phyloP scores from a whole-genome alignment of 1,140 invertebrate genomes.

The Hormaphis cornu region DNA sequence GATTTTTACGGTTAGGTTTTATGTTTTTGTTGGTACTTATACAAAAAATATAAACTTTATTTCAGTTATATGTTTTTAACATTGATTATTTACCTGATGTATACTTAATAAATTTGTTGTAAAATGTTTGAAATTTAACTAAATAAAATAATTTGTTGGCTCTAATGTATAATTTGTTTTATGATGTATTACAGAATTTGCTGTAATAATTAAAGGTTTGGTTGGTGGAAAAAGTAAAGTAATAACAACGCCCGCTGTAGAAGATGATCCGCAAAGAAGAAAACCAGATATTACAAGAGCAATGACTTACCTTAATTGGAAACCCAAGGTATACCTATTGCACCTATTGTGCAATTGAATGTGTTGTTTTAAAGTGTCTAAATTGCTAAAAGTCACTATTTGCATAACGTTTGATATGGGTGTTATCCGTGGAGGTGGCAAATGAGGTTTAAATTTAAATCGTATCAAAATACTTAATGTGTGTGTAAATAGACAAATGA shows the following conservation, averaged over 20 bases:
- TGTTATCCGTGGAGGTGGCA: neutral
- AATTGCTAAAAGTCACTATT: neutral
- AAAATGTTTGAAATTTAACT: neutral
- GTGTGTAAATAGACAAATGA: too few species aligned
- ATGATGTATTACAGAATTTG: slow-evolving; percentile 66
- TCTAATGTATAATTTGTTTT: neutral
- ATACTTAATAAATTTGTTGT: neutral
- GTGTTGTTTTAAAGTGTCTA: neutral
- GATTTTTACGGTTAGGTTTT: too few species aligned
- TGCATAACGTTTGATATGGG: neutral
- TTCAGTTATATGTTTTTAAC: too few species aligned
- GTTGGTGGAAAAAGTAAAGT: slow-evolving; percentile 79
- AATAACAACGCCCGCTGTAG: slow-evolving; percentile 67
- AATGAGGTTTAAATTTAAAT: neutral
- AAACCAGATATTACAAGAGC: slow-evolving; percentile 88
- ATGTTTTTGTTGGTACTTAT: too few species aligned
- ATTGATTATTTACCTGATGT: neutral
- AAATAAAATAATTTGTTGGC: neutral
- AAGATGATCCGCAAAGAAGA: slow-evolving; percentile 91
- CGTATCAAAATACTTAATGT: too few species aligned
- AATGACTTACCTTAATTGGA: slow-evolving; percentile 77
- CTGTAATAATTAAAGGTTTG: slow-evolving; percentile 77
- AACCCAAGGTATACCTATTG: slow-evolving; percentile 79
- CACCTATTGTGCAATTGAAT: neutral
- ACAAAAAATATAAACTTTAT: too few species aligned